Conservation (phyloP, 1,140 invertebrate genomes). For the Nymphalis io region DNA sequence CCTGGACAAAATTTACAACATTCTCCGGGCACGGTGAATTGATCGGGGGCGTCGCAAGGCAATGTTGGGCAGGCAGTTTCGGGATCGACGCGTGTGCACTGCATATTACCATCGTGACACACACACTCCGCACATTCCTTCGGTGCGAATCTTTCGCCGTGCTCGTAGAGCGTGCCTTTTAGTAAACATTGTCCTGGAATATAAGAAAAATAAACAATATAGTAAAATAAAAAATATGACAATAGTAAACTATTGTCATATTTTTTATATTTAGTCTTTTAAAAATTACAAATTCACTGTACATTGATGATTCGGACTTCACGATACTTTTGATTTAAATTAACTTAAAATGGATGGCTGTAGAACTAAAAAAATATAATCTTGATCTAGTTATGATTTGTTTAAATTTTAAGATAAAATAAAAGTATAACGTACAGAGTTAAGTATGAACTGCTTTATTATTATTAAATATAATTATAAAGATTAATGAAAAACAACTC, state of each 20-base stretch:
- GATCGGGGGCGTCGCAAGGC: conserved; percentile 88
- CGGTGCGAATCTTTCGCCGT: conserved; percentile 88
- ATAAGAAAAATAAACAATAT: not conserved
- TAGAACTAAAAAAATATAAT: not conserved
- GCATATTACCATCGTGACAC: conserved; percentile 90
- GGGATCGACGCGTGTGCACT: conserved; percentile 87
- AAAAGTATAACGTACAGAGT: no score
- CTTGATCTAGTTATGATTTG: not conserved
- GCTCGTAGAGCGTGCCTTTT: conserved; percentile 89
- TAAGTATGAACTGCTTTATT: no score
- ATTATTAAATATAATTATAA: no score
- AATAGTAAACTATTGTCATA: no score
- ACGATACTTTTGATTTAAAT: not conserved
- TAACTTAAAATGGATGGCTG: not conserved
- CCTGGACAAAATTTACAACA: conserved; percentile 96
- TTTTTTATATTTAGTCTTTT: no score
- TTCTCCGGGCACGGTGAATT: conserved; percentile 90
- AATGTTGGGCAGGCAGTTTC: conserved; percentile 89
- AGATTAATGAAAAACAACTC: no score
- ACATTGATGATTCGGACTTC: no score
- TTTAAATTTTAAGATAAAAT: not conserved
- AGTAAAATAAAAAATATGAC: not conserved
- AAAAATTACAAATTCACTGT: no score
- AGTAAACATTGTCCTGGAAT: conserved; percentile 89
- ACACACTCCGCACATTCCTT: conserved; percentile 88